A percentile compares a stretch with the other conserved stretches of the same genome.
phyloP scores from a whole-genome alignment of 2,113 vertebrate genomes.

The Megaptera novaeangliae region DNA sequence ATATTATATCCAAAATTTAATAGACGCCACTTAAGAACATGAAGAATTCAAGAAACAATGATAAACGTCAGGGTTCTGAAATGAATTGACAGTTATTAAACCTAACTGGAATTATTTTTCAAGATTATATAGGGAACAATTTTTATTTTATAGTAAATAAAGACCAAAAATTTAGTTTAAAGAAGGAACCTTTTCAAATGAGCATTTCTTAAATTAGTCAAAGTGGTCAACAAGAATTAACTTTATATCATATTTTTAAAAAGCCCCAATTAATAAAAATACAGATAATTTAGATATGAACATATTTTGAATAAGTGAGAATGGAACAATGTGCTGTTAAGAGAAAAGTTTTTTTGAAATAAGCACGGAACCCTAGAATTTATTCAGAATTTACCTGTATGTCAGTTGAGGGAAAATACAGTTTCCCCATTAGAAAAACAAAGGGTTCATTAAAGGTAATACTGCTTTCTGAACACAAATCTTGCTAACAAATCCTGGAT shows the following conservation, averaged over 20 bases:
- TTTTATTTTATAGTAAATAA: conserved; percentile 11
- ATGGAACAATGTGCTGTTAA: not conserved
- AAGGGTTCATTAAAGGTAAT: not conserved
- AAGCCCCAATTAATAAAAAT: not conserved
- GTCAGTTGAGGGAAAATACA: not conserved
- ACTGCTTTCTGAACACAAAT: conserved; percentile 33
- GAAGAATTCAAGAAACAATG: not conserved
- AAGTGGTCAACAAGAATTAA: not conserved
- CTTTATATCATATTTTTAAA: not conserved
- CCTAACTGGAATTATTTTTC: not conserved
- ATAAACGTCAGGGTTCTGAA: not conserved
- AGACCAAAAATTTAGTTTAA: not conserved
- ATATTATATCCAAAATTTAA: not conserved
- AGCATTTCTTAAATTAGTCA: not conserved
- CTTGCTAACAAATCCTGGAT: not conserved
- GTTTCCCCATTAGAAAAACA: conserved; percentile 14
- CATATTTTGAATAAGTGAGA: not conserved
- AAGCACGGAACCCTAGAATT: not conserved
- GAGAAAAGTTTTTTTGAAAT: not conserved
- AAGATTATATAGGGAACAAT: not conserved
- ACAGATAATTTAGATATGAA: not conserved
- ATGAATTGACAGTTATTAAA: not conserved
- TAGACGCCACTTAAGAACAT: not conserved
- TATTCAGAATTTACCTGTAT: not conserved
- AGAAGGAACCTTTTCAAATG: not conserved